Conservation (phyloP, 2,797 vertebrate species). For the Pseudochaenichthys georgianus region DNA sequence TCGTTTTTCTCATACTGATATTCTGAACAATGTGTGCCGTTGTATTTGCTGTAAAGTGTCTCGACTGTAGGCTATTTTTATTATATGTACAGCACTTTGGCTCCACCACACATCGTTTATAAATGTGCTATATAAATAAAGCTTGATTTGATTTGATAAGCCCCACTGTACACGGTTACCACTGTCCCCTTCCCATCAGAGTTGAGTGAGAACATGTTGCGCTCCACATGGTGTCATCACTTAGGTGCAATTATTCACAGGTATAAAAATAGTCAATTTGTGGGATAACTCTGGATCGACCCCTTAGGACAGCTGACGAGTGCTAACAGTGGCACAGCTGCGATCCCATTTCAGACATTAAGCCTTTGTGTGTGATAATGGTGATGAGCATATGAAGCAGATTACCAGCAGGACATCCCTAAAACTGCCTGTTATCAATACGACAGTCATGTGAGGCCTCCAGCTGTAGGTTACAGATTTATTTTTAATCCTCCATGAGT, state of each 20-base stretch:
- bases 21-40: too few relatives aligned
- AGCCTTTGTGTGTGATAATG: constrained; percentile 12
- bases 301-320: constrained; percentile 54
- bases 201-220: constrained; percentile 26
- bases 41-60: too few relatives aligned
- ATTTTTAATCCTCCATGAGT: constrained; percentile 8
- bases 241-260: constrained; percentile 84
- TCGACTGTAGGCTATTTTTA: too few relatives aligned
- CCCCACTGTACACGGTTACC: background rate
- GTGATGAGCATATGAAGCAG: constrained; percentile 11
- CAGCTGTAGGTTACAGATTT: constrained; percentile 16
- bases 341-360: constrained; percentile 28
- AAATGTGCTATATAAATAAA: too few relatives aligned
- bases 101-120: too few relatives aligned
- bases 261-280: constrained; percentile 77
- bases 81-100: too few relatives aligned
- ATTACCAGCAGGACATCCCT: background rate
- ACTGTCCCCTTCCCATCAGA: constrained; percentile 26
- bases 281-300: constrained; percentile 70
- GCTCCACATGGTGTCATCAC: constrained; percentile 57
- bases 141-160: background rate
- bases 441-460: constrained; percentile 27
- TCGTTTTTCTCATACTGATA: too few relatives aligned
- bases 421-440: constrained; percentile 3
- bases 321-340: constrained; percentile 42